phyloP scores from a whole-genome alignment of 2,888 invertebrate genomes.

The Pseudococcus viburni region DNA sequence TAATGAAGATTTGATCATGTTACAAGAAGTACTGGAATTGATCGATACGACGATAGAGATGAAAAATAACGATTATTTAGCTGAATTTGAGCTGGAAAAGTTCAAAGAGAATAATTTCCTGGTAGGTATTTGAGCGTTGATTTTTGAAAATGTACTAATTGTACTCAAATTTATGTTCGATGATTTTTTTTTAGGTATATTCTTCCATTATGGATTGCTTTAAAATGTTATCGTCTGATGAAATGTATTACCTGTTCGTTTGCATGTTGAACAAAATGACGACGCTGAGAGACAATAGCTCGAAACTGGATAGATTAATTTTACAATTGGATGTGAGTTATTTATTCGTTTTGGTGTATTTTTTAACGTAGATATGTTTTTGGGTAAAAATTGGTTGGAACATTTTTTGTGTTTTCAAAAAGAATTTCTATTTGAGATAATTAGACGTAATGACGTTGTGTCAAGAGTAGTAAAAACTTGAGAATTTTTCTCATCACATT shows the following conservation, averaged over 20 bases:
- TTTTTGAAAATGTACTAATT: background rate
- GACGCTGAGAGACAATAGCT: conserved; percentile 12
- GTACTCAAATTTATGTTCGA: background rate
- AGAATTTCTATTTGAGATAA: too few species aligned
- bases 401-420: too few species aligned
- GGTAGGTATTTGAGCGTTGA: background rate
- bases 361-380: background rate
- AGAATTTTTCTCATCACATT: too few species aligned
- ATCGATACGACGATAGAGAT: conserved; percentile 25
- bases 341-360: background rate
- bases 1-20: conserved; percentile 1
- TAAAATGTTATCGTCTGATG: background rate
- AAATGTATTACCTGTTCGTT: conserved; percentile 22
- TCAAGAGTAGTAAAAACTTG: too few species aligned
- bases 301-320: conserved; percentile 38
- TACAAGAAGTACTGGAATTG: conserved; percentile 8
- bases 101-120: background rate
- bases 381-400: too few species aligned
- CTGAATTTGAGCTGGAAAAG: background rate
- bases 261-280: background rate
- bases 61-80: conserved; percentile 19
- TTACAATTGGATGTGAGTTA: conserved; percentile 31
- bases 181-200: conserved; percentile 4
- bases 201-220: conserved; percentile 24
- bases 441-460: too few species aligned